phyloP scores from a whole-genome alignment of 2,113 vertebrate genomes.

The Shinisaurus crocodilurus region DNA sequence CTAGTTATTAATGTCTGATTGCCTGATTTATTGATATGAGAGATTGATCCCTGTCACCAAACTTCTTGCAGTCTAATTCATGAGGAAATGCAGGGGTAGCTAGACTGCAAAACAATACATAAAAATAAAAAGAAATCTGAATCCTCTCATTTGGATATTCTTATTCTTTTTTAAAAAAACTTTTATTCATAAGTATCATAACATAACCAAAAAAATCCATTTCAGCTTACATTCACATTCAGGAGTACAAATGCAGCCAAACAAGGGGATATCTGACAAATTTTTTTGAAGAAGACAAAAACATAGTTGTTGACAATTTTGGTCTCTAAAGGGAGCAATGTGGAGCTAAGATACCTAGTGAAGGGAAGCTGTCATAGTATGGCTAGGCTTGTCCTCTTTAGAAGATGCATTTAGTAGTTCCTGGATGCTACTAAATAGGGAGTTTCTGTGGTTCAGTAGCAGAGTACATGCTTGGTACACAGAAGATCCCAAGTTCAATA shows the following conservation, averaged over 20 bases:
- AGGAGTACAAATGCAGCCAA: background rate
- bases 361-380: too few species aligned
- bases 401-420: background rate
- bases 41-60: background rate
- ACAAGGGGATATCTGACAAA: background rate
- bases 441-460: background rate
- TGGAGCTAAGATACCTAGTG: background rate
- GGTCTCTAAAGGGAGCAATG: background rate
- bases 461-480: too few species aligned
- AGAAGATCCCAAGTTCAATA: background rate
- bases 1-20: background rate
- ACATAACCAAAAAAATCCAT: background rate
- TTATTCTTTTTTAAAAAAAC: background rate
- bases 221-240: background rate
- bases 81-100: background rate
- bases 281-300: background rate
- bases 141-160: background rate
- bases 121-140: background rate
- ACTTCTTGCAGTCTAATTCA: background rate
- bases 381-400: background rate
- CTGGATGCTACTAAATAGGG: background rate
- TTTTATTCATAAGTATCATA: background rate
- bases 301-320: background rate
- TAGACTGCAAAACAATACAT: background rate
- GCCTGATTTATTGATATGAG: background rate